Conservation (phyloP, 2,113 vertebrate species). For the Malurus elegans region DNA sequence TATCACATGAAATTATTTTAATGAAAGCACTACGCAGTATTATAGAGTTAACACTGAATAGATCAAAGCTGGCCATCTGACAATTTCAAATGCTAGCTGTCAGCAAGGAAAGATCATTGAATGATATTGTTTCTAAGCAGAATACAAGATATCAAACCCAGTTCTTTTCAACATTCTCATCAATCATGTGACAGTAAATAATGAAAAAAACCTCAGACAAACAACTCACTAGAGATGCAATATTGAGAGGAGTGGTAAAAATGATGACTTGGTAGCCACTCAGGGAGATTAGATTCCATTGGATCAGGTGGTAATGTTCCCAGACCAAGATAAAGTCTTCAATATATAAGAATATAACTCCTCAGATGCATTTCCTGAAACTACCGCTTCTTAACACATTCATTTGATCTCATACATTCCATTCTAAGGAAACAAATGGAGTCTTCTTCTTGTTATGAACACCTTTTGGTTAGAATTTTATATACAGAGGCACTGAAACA, state of each 20-base stretch:
- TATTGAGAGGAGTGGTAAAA: background rate
- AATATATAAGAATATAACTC: too few relatives aligned
- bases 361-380: background rate
- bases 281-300: background rate
- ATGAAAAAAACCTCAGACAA: fast-evolving
- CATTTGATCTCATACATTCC: background rate
- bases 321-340: background rate
- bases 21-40: background rate
- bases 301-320: background rate
- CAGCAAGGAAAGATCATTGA: background rate
- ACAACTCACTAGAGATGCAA: background rate
- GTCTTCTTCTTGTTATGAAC: background rate
- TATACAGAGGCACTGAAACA: background rate
- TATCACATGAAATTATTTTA: background rate
- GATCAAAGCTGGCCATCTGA: background rate
- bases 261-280: background rate
- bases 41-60: background rate
- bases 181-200: background rate
- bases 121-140: background rate
- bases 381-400: background rate
- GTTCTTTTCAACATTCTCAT: background rate
- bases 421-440: background rate
- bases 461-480: background rate
- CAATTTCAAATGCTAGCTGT: background rate
- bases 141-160: background rate